Evolutionary conservation across 2,888 invertebrate genomes (phyloP).

Genomic region (Caenorhabditis afra): DNA sequence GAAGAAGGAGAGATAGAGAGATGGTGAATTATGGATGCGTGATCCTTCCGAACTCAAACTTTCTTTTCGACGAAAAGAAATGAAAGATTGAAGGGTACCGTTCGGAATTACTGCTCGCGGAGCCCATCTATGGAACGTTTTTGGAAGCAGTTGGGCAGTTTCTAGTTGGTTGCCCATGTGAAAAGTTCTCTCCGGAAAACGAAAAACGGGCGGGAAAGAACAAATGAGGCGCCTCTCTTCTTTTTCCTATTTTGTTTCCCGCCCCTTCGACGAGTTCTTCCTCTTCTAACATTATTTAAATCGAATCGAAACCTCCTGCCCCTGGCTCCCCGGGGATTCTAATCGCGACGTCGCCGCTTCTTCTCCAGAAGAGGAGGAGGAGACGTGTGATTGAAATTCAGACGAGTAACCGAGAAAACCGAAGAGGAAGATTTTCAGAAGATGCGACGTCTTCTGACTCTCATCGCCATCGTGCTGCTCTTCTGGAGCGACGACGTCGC

Average conservation of each 20-base stretch:
- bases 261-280: neutral
- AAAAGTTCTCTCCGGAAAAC: neutral
- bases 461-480: constrained; percentile 1
- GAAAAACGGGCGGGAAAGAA: neutral
- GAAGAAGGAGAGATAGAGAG: neutral
- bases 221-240: neutral
- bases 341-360: neutral
- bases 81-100: too few relatives aligned
- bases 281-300: constrained; percentile 13
- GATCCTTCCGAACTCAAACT: too few relatives aligned
- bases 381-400: constrained; percentile 11
- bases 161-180: too few relatives aligned
- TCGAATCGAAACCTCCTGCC: constrained; percentile 6
- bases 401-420: too few relatives aligned
- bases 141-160: too few relatives aligned
- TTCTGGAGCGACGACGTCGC: constrained; percentile 9
- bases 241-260: neutral
- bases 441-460: constrained; percentile 30
- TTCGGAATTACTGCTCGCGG: too few relatives aligned
- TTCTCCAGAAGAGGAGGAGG: neutral
- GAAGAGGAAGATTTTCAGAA: constrained; percentile 35
- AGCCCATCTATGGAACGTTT: too few relatives aligned
- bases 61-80: too few relatives aligned
- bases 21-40: too few relatives aligned
- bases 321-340: constrained; percentile 4